Base-by-base conservation (phyloP, 2,888 invertebrate species). In the Byasa hedistus region DNA sequence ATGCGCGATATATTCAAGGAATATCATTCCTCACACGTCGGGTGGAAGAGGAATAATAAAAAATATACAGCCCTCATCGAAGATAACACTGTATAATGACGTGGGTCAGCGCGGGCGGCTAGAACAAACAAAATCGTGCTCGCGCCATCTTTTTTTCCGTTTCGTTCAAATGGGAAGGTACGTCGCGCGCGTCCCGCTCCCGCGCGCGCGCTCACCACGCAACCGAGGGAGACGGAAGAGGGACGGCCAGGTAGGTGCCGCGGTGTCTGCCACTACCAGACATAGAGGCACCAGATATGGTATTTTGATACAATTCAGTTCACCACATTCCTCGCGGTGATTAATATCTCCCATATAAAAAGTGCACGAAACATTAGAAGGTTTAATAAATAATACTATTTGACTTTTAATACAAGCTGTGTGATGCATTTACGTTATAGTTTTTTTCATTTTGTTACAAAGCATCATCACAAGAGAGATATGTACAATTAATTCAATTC, bases 1-100 rank as follows among this genome's bases (percentile, higher is more conserved):
- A 86, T 80, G 81, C 82, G 82, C 84, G 79, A 83, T 82, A 84
- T 82, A 86, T 87, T 87, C 84, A 84, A 87, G 80, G 87, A 89
- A 89, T 88, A 90, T 89, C 87, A 89, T 89, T 89, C 90, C 87
- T 84, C 83, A 85, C 80, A 82, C 83, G 79, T 82, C 80, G 73
- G 80, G 85, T 88, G 84, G 78, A 73, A 79, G 82, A 81, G 83
- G 81, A 74, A 77, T 79, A 81, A 85, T 84, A n/a, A 87, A 89
- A 90, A 90, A 90, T 89, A 85, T 89, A 67, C 57, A 89, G 86
- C 84, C 84, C 83, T 86, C 87, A 87, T 87, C 85, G 84, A 80
- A 85, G 86, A 88, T 89, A 90, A 89, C 90, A 87, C 87, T 87
- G 81, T 82, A 89, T 91, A 90, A 89, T 90, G 91, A 90, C 86